Evolutionary conservation across 2,888 invertebrate genomes (phyloP), one percentile per base, ranked within the genome.

Genomic region (Peribatodes rhomboidaria): DNA sequence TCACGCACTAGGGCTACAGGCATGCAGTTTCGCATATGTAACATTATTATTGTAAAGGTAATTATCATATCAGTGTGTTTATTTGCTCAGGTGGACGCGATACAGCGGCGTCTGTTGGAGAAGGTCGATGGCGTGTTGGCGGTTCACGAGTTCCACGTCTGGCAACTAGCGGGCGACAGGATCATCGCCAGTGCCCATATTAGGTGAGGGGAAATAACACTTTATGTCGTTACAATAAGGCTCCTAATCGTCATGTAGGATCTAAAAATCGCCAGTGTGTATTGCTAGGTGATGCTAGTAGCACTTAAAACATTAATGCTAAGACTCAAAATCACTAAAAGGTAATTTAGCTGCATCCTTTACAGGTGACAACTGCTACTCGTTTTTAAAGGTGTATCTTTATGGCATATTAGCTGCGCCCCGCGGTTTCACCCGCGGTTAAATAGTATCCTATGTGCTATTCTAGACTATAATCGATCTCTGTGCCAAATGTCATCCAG

Each of bases 131-230:
- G 99, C 0, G 98, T 99, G 20, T 88, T 98, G 59, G 99, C 98
- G 0, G 98, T 99, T 1, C 99, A 99, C 83, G 99, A 99, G 89
- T 98, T 99, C 85, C 99, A 99, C 86, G 98, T 99, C 10, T 99
- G 99, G 99, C 99, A 99, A 92, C 93, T 99, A 76, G 98, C 99
- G 39, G 99, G 99, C 0, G 98, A 98, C 88, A 95, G 98, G 73
- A 99, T 99, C 73, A 99, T 99, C 74, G 99, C 99, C 56, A 98
- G 99, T 13, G 99, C 99, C 6, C 99, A 99, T 85, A 98, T 99
- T 82, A 96, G 97, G 96, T 96, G 78, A 76, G 81, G 35, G 16
- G 14, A 16, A 16, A 16, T 33, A 6, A 6, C 14, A 27, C 16
- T 49, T 31, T 31, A 49, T 42, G 20, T 42, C 18, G 11, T 20